Conservation (phyloP, 2,888 invertebrate genomes). For the Thalpophila matura region DNA sequence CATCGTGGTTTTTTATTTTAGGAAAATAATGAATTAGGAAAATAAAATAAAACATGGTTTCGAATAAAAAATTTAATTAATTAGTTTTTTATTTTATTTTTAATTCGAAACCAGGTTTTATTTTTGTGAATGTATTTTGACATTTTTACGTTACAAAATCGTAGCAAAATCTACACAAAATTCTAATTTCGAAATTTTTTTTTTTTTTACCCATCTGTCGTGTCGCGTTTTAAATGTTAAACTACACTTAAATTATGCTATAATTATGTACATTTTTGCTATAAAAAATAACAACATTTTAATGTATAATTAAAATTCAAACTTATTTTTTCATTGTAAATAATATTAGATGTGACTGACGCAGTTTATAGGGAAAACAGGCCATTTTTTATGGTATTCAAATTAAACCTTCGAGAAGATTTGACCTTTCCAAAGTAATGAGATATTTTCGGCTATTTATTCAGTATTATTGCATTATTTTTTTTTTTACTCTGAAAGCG, state of each 20-base stretch:
- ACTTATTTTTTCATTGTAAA: slow-evolving; percentile 8
- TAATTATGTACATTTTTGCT: slow-evolving; percentile 60
- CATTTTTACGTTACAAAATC: no score
- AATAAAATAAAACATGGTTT: no score
- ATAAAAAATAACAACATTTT: slow-evolving; percentile 49
- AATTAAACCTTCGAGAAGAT: background rate
- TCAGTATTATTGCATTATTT: background rate
- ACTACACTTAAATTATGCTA: slow-evolving; percentile 39
- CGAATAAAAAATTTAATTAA: no score
- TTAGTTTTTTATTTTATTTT: no score
- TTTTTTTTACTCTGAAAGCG: no score
- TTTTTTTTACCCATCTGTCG: slow-evolving; percentile 10
- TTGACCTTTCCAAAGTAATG: no score
- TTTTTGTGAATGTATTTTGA: no score
- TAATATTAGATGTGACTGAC: slow-evolving; percentile 7
- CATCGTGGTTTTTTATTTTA: no score
- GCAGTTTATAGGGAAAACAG: slow-evolving; percentile 8
- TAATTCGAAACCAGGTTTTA: no score
- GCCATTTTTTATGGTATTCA: background rate
- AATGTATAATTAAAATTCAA: slow-evolving; percentile 48
- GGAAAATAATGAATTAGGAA: no score
- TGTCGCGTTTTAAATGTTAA: slow-evolving; percentile 17
- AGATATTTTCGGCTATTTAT: no score
- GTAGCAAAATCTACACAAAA: slow-evolving; percentile 7
- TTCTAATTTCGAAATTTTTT: background rate